Percentiles rank a stretch among this genome's conserved stretches.
Conservation (phyloP, 2,797 vertebrate genomes). For the Babyrousa celebensis region DNA sequence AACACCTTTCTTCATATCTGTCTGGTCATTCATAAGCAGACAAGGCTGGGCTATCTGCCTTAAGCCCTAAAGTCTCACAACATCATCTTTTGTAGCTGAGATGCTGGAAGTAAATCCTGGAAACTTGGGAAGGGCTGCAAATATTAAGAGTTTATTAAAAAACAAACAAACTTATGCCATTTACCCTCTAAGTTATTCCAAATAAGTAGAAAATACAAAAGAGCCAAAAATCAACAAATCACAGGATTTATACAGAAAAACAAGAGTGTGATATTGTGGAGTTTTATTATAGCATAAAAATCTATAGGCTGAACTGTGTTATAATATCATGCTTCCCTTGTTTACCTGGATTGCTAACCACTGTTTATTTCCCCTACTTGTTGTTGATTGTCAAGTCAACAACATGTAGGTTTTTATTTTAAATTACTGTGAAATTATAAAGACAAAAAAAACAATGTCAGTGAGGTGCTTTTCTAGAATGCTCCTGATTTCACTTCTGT, state of each 20-base stretch:
- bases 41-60: not conserved
- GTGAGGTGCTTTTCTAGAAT: conserved; percentile 53
- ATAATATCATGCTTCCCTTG: not conserved
- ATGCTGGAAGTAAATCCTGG: conserved; percentile 35
- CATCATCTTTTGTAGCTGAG: conserved; percentile 37
- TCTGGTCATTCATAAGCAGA: conserved; percentile 47
- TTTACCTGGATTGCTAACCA: conserved; percentile 19
- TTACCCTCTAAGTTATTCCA: conserved; percentile 24
- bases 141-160: conserved; percentile 60
- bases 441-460: conserved; percentile 49
- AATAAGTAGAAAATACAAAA: conserved; percentile 64
- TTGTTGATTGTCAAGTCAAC: not conserved
- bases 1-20: conserved; percentile 25
- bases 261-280: not conserved
- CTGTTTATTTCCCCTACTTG: conserved; percentile 39
- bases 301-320: not conserved
- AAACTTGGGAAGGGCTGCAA: not conserved
- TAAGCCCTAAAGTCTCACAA: conserved; percentile 35
- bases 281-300: not conserved
- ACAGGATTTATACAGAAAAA: not conserved
- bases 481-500: conserved; percentile 68
- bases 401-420: conserved; percentile 9
- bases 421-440: conserved; percentile 59
- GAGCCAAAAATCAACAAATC: not conserved
- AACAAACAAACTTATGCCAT: not conserved